Evolutionary conservation across 1,140 invertebrate species (phyloP), one percentile per base, ranked within the genome.

Genomic region (Diachasma alloeum): DNA sequence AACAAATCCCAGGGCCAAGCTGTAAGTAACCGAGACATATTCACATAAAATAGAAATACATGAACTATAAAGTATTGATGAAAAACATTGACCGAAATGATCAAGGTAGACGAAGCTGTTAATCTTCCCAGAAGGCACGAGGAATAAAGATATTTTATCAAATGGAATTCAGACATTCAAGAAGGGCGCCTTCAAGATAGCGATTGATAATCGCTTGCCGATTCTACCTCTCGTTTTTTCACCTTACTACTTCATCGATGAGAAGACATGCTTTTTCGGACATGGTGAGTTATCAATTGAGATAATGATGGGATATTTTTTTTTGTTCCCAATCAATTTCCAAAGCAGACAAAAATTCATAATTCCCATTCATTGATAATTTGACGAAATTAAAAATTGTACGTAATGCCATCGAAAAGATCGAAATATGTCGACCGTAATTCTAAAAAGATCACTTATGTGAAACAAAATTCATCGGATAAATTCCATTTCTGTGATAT

Each of bases 161-260:
- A 86, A 90, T 46, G 90, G 85, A 24, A 70, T 89, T 17, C 82
- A 91, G 17, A 89, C 91, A 4, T 93, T 93, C 80, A 95, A 95
- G 81, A 95, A 94, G 84, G 95, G 94, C 4, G 94, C 94, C 1
- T 96, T 96, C 87, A 92, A 93, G 83, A 90, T 95, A 74, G 94
- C 94, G 8, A 91, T 95, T 36, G 89, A 92, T 37, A 91, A 92
- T 48, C 92, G 95, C 90, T 90, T 94, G 15, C 94, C 94, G 5
- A 92, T 95, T 69, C 86, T 95, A 46, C 94, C 94, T 36, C 89
- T 95, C 56, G 93, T 95, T 2, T 92, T 92, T 84, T 95, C 94
- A 10, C 93, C 93, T 17, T 95, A 94, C 85, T 88, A 90, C 71
- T 93, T 94, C 80, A 91, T 93, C 78, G 90, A 90, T 80, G 88